These are phyloP conservation scores for Goniozus legneri DNA, from an alignment of 1,140 invertebrate genomes.

Conservation along the genomic window DNA sequence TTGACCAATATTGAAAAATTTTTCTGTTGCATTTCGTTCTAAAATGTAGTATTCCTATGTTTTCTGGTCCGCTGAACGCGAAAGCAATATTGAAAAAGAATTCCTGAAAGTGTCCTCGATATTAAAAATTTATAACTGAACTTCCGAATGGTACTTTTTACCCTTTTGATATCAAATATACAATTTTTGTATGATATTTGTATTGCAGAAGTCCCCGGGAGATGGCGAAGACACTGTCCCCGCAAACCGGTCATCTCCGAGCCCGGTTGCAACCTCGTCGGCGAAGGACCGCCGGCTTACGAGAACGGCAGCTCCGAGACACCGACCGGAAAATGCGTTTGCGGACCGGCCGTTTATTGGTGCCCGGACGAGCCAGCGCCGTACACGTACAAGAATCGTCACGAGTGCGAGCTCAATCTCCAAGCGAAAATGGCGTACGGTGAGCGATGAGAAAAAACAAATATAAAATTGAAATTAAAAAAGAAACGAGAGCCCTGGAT, in stretches of 20 bases:
- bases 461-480: no score
- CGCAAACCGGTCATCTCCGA: conserved; percentile 38
- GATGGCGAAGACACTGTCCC: conserved; percentile 46
- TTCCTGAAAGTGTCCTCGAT: no score
- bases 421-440: conserved; percentile 48
- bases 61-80: no score
- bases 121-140: no score
- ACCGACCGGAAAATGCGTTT: conserved; percentile 42
- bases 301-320: conserved; percentile 8
- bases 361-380: conserved; percentile 45
- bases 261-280: conserved; percentile 46
- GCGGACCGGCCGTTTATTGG: conserved; percentile 46
- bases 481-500: no score
- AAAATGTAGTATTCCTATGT: no score
- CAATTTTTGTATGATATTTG: no score
- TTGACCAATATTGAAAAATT: no score
- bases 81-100: no score
- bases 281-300: conserved; percentile 28
- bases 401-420: conserved; percentile 49
- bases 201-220: conserved; percentile 45
- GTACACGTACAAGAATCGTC: conserved; percentile 42
- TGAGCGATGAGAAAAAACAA: conserved; percentile 16
- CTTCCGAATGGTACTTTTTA: no score
- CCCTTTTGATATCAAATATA: no score
- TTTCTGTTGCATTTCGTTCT: no score